A percentile compares a stretch with the other conserved stretches of the same genome.
These are phyloP conservation scores for Linyphia triangularis DNA, from an alignment of 2,888 invertebrate genomes.

Conservation along the genomic window DNA sequence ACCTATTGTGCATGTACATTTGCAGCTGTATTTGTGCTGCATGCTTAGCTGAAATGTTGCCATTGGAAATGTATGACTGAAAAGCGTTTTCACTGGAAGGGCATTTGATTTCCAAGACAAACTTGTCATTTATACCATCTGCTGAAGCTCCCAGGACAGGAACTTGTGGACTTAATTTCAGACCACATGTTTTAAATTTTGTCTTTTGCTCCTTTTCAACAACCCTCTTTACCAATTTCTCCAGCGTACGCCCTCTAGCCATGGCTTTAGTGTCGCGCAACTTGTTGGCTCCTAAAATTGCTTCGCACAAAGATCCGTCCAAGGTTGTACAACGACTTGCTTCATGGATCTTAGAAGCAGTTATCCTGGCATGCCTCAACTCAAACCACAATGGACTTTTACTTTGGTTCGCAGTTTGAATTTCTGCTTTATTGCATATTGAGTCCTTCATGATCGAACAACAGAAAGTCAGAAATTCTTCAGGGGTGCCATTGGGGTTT, in stretches of 20 bases:
- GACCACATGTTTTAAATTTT: neutral
- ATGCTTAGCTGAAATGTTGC: neutral
- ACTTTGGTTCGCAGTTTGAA: neutral
- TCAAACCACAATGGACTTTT: constrained; percentile 1
- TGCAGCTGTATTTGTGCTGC: constrained; percentile 8
- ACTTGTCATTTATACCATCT: neutral
- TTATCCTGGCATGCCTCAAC: neutral
- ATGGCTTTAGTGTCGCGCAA: neutral
- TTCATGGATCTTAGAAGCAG: constrained; percentile 8
- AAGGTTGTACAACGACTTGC: neutral
- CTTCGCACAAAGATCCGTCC: neutral
- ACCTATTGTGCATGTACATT: neutral
- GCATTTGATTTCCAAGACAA: neutral
- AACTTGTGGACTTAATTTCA: neutral
- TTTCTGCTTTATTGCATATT: neutral
- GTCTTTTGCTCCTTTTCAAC: neutral
- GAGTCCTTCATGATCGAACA: too few species aligned
- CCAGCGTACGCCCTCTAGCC: neutral
- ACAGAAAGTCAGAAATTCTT: too few species aligned
- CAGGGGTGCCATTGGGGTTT: too few species aligned
- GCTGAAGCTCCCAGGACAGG: neutral
- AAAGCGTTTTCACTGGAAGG: neutral
- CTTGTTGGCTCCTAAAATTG: neutral
- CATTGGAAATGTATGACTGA: neutral
- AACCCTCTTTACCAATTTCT: neutral